Evolutionary conservation across 2,888 invertebrate species (phyloP).

Genomic region (Perizoma affinitatum): DNA sequence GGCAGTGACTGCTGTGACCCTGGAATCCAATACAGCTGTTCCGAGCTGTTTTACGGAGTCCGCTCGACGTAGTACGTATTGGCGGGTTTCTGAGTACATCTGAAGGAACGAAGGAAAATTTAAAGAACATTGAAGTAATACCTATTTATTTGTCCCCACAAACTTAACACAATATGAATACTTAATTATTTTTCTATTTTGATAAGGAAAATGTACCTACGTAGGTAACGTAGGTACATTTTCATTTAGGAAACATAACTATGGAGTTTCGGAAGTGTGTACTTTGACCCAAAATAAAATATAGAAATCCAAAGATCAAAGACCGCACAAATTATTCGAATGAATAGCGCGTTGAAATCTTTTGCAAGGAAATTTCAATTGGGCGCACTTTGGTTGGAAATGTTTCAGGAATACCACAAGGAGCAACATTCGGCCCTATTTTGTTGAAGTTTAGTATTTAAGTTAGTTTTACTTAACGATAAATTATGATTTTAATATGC

Average conservation of each 20-base stretch:
- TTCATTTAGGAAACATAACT: too few relatives aligned
- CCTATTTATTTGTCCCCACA: too few relatives aligned
- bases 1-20: conserved; percentile 89
- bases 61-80: conserved; percentile 90
- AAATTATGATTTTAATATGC: not conserved
- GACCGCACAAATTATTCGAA: too few relatives aligned
- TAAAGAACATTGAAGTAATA: too few relatives aligned
- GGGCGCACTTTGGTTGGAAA: not conserved
- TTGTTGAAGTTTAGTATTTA: not conserved
- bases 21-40: conserved; percentile 87
- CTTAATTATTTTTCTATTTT: too few relatives aligned
- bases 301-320: too few relatives aligned
- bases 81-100: conserved; percentile 92
- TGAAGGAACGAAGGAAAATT: conserved; percentile 52
- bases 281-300: too few relatives aligned
- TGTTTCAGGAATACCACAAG: not conserved
- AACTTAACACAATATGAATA: too few relatives aligned
- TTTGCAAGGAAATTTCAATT: conserved; percentile 7
- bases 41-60: conserved; percentile 93
- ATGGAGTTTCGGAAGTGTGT: too few relatives aligned
- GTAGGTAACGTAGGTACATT: too few relatives aligned
- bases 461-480: too few relatives aligned
- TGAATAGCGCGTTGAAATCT: conserved; percentile 17
- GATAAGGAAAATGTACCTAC: too few relatives aligned
- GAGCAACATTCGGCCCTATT: not conserved